Conservation (phyloP, 2,113 vertebrate genomes). For the Scortum barcoo region DNA sequence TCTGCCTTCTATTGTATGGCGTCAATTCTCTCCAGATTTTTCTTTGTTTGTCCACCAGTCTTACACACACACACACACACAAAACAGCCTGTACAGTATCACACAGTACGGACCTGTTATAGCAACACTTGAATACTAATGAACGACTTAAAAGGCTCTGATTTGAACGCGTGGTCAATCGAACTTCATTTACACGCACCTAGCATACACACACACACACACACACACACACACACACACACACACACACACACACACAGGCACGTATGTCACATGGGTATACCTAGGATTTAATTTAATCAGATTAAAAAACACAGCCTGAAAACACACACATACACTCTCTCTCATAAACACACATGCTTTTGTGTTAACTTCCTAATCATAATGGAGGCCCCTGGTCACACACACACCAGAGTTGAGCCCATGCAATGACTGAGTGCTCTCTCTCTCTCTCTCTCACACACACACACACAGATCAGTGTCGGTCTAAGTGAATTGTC, state of each 20-base stretch:
- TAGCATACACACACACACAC: neutral
- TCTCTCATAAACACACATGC: neutral
- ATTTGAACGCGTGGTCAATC: constrained; percentile 17
- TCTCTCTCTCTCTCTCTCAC: neutral
- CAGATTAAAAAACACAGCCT: neutral
- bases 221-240: neutral
- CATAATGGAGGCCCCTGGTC: neutral
- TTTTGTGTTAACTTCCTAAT: neutral
- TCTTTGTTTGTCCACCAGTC: neutral
- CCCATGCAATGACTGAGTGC: neutral
- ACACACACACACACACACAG: neutral
- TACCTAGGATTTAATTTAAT: neutral
- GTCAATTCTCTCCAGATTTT: neutral
- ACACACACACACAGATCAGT: constrained; percentile 23
- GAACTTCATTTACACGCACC: constrained; percentile 11
- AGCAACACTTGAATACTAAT: constrained; percentile 36
- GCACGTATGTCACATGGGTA: neutral
- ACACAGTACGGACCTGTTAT: neutral
- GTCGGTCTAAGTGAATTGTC: constrained; percentile 47
- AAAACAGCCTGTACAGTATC: neutral
- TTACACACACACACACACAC: neutral
- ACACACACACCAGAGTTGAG: neutral
- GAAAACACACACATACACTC: neutral
- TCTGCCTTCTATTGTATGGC: neutral
- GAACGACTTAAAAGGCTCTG: neutral